Base-by-base conservation (phyloP, 1,140 invertebrate species). In the Habropoda laboriosa region DNA sequence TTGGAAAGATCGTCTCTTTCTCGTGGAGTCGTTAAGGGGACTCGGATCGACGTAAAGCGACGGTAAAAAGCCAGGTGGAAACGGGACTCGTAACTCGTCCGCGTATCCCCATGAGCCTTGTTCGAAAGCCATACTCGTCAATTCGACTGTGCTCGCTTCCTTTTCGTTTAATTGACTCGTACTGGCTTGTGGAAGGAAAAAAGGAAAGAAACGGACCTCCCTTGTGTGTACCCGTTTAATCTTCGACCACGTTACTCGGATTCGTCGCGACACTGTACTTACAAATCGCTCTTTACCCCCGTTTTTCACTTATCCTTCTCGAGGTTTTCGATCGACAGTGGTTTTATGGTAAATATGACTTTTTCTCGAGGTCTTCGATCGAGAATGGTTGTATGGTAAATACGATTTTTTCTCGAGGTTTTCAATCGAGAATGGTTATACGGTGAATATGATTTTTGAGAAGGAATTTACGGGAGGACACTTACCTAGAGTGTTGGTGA, bases 401-500 rank as follows among this genome's bases (percentile, higher is more conserved):
- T n/a, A n/a, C n/a, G n/a, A n/a, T 60, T 16, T 40, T 21, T 72
- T 35, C 21, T n/a, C 10, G 6, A 38, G 40, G 2, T 38, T 8
- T 60, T 40, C 2, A 4, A 5, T 30, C 7, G 45, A n/a, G 35
- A 27, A n/a, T n/a, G n/a, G n/a, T n/a, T n/a, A n/a, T n/a, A n/a
- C n/a, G n/a, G n/a, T n/a, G n/a, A n/a, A n/a, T n/a, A n/a, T n/a
- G n/a, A n/a, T 60, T 5, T 3, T 45, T 30, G 30, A 6, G 7
- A 8, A 10, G 13, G 13, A 21, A 55, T 51, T 67, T 35, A 67
- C 18, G 45, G 3, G 40, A n/a, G 8, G 6, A 38, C 16, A 92
- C 92, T 92, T 89, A 92, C 92, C 92, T 79, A 93, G 86, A 77
- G 89, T 91, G 80, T 93, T 92, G 80, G 91, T 89, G 86, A 93